Base-by-base conservation (phyloP, 2,797 vertebrate species). In the Champsocephalus esox region DNA sequence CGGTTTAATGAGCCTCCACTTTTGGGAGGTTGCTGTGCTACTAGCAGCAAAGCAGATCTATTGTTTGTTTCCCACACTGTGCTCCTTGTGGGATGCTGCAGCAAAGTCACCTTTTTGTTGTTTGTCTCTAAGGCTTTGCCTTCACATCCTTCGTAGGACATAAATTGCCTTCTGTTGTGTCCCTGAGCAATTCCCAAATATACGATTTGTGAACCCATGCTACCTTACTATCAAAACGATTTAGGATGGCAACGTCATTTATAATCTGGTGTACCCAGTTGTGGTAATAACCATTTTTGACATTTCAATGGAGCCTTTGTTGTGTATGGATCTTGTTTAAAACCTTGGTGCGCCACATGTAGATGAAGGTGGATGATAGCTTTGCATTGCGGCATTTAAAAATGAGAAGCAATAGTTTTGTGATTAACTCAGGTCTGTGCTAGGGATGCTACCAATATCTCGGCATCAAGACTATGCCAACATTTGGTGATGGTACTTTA, bases 1-100 rank as follows among this genome's bases (percentile, higher is more conserved):
- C 43, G n/a, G 51, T 68, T 68, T 57, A 41, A 63, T 17, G 19
- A 68, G 63, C 52, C 14, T 19, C 32, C 58, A 58, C 48, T 52
- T 71, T 46, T 38, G 10, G 14, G 44, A 11, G 28, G 14, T 12
- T 58, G 5, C 24, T 28, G 28, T 28, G 28, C 4, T 57, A 24
- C 12, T 12, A 44, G 28, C 1, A 61, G 34, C 41, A 2, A 45
- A 63, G 28, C 51, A 43, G 7, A 19, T 60, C 19, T 45, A 41
- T 10, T 57, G 34, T 38, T 38, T 6, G 34, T 38, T 38, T 38
- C 34, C 34, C 34, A 38, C 34, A 38, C 34, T 38, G 34, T 38
- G 34, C 34, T 38, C 34, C 34, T 34, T 34, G 3, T 28, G 24
- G 24, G 24, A 28, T 28, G 38, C 16, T 56, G 44, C 70, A 64